Evolutionary conservation across 2,888 invertebrate species (phyloP), one percentile per base, ranked within the genome.

Genomic region (Mamestra brassicae): DNA sequence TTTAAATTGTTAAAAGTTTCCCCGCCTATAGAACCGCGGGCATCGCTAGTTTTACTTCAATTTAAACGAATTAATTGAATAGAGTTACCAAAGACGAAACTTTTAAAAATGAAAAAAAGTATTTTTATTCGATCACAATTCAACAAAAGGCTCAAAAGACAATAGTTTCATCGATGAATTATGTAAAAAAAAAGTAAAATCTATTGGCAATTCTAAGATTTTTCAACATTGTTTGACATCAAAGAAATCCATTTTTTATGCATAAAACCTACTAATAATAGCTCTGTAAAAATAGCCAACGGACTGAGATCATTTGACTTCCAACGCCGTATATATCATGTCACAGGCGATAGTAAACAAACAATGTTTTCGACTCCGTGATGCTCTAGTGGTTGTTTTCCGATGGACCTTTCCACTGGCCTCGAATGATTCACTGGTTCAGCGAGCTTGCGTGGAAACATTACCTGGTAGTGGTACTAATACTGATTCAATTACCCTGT

Each of bases 401-500:
- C 57, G 11, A 17, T 58, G 81, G 10, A 81, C 50, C 84, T 81
- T 81, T 81, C 81, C 85, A 62, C 34, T 74, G 54, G 55, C 81
- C 68, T 71, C 65, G 68, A 58, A 65, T 79, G 45, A 73, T 68
- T 71, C 68, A 71, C 65, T 54, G 52, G 47, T 71, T 74, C 54
- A 26, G 54, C 42, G 52, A 73, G 54, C 61, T 69, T 71, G 17
- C 42, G 11, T 62, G 34, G 45, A 26, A 61, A 42, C n/a, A 61
- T 45, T 61, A 38, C 34, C 47, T 63, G 42, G 54, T 42, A 50
- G 10, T 3, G 3, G 15, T 50, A 61, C 47, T 11, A 45, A 8
- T 26, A 60, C 54, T 45, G 55, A 38, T 45, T 52, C 38, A 15
- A 42, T 62, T 34, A 47, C 15, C 17, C 8, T 62, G 34, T 64